Evolutionary conservation across 2,797 vertebrate species (phyloP).

Genomic region (Takifugu ocellatus): DNA sequence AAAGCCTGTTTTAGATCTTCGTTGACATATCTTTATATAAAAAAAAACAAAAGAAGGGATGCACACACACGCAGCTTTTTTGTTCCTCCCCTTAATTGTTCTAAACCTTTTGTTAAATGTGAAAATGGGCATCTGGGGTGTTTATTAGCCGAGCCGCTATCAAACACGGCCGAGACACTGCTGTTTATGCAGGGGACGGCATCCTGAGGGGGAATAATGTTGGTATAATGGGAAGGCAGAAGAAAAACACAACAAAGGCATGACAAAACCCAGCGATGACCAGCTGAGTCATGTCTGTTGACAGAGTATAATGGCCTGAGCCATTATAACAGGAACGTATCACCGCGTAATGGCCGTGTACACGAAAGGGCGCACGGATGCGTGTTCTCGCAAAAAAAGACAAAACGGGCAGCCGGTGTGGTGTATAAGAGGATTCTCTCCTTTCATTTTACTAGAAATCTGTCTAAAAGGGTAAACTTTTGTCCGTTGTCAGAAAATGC

Average conservation of each 20-base stretch:
- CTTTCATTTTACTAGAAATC: constrained; percentile 26
- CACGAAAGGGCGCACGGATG: constrained; percentile 21
- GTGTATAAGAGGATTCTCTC: constrained; percentile 18
- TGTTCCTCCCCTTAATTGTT: constrained; percentile 4
- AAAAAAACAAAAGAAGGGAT: too few species aligned
- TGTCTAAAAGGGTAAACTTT: constrained; percentile 22
- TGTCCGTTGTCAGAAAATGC: constrained; percentile 10
- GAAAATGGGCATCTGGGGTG: background rate
- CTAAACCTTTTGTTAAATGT: background rate
- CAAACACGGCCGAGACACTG: constrained; percentile 16
- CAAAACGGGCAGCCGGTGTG: constrained; percentile 21
- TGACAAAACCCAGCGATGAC: constrained; percentile 42
- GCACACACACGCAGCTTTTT: constrained; percentile 1
- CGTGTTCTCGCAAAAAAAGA: constrained; percentile 17
- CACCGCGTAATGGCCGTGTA: constrained; percentile 56
- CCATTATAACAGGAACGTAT: constrained; percentile 61
- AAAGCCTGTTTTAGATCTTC: constrained; percentile 4
- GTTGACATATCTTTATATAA: too few species aligned
- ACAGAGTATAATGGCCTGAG: constrained; percentile 57
- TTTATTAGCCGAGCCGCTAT: constrained; percentile 8
- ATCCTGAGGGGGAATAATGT: constrained; percentile 48
- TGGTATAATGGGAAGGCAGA: constrained; percentile 44
- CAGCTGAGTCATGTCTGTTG: constrained; percentile 35
- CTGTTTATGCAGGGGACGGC: constrained; percentile 23
- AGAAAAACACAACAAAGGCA: constrained; percentile 59